Conservation (phyloP, 2,797 vertebrate species). For the Sebastes dallii region DNA sequence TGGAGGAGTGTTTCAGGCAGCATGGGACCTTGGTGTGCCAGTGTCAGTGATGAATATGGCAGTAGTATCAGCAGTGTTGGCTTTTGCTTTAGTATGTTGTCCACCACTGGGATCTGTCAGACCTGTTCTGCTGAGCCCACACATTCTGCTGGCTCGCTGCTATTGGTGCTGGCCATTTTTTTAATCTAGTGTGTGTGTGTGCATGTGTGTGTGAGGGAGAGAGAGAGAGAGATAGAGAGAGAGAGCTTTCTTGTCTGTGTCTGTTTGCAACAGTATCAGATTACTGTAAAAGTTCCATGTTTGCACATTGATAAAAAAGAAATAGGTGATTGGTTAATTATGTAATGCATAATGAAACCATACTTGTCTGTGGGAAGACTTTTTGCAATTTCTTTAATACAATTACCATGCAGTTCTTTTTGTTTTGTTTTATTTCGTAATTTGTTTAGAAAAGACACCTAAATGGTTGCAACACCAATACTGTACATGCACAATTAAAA, state of each 20-base stretch:
- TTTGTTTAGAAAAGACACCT: neutral
- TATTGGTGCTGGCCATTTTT: slow-evolving; percentile 47
- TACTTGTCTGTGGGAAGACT: neutral
- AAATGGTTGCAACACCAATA: too few species aligned
- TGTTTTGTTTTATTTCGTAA: neutral
- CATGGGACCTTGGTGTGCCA: slow-evolving; percentile 61
- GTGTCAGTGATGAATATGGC: slow-evolving; percentile 78
- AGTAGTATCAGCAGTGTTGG: slow-evolving; percentile 66
- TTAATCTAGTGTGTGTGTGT: slow-evolving; percentile 7
- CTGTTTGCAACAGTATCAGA: neutral
- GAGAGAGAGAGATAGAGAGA: neutral
- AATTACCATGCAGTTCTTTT: neutral
- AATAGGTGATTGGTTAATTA: neutral
- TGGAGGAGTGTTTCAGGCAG: slow-evolving; percentile 58
- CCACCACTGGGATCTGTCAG: slow-evolving; percentile 72
- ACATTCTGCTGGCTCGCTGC: slow-evolving; percentile 63
- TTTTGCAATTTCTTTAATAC: neutral
- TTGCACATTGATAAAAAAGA: neutral
- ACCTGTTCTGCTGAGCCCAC: slow-evolving; percentile 71
- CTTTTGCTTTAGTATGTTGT: slow-evolving; percentile 60
- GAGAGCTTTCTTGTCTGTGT: neutral
- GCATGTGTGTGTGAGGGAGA: neutral
- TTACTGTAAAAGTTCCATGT: neutral
- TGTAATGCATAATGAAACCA: neutral
- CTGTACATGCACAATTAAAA: neutral